Conservation (phyloP, 2,113 vertebrate genomes). For the Microtus montanus region DNA sequence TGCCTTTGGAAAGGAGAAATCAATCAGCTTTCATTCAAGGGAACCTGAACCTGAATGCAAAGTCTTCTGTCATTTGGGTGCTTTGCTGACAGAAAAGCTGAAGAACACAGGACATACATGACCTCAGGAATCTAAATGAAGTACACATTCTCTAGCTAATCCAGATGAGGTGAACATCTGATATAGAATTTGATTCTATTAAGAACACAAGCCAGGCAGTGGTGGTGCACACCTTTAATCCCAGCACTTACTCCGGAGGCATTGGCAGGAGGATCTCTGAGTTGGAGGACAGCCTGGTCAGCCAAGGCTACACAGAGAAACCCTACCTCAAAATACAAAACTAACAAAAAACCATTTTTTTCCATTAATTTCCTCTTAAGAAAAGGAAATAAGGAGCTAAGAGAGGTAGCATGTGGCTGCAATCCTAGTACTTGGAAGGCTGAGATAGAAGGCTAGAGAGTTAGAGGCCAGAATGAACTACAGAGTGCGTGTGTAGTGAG, state of each 20-base stretch:
- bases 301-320: neutral
- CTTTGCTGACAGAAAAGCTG: slow-evolving; percentile 22
- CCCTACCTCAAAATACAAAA: neutral
- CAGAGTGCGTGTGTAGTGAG: neutral
- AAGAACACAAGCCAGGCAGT: neutral
- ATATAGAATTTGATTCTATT: neutral
- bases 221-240: neutral
- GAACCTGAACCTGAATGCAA: neutral
- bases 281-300: neutral
- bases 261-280: neutral
- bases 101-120: neutral
- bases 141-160: neutral
- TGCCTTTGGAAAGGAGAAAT: neutral
- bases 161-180: neutral
- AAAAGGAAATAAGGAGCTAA: neutral
- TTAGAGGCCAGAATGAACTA: neutral
- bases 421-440: neutral
- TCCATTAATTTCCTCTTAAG: slow-evolving; percentile 1
- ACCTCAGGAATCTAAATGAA: neutral
- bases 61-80: neutral
- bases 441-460: neutral
- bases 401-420: neutral
- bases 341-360: neutral
- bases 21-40: neutral
- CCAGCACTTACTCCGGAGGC: neutral